Base-by-base conservation (phyloP, 2,888 invertebrate genomes). In the Busseola fusca region DNA sequence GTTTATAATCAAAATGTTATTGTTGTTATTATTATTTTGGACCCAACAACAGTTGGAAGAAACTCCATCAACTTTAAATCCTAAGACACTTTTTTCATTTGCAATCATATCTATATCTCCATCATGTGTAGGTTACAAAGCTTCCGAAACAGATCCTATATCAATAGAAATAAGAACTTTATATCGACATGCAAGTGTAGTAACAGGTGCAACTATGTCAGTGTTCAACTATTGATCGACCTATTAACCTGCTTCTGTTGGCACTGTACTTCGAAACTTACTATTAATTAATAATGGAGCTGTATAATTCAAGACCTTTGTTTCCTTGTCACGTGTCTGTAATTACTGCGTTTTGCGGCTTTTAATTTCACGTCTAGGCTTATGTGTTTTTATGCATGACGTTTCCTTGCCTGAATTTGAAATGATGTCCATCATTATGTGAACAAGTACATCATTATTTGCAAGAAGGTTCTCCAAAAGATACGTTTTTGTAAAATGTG, bases 191-290 rank as follows among this genome's bases (percentile, higher is more conserved):
- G 81, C 83, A 83, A 65, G 54, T 66, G 64, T 27, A 57, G n/a
- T 27, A 59, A 57, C 78, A 82, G 81, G 65, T 75, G 75, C 70
- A 81, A 74, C 84, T 52, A 70, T 30, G 62, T 60, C 66, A 58
- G 50, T 62, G 69, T 60, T 82, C 76, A 81, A 72, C 81, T 87
- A 89, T 83, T 65, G 84, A 88, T 84, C 82, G 89, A 87, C 89
- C 89, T 68, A 74, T 64, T 88, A 83, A 89, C 89, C 88, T 82
- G 78, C 74, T 87, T 86, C 69, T 67, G 10, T 30, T 52, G 10
- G 56, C 56, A 56, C 63, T 50, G 57, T 69, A 62, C 73, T 75
- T 69, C 66, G 59, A 74, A 79, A 76, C 78, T 75, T 74, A 73
- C 71, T 70, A 81, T 84, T 84, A 81, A 80, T 84, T 84, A 84